Percentiles rank a stretch among this genome's conserved stretches.
Conservation (phyloP, 2,113 vertebrate species). For the Psophia crepitans region DNA sequence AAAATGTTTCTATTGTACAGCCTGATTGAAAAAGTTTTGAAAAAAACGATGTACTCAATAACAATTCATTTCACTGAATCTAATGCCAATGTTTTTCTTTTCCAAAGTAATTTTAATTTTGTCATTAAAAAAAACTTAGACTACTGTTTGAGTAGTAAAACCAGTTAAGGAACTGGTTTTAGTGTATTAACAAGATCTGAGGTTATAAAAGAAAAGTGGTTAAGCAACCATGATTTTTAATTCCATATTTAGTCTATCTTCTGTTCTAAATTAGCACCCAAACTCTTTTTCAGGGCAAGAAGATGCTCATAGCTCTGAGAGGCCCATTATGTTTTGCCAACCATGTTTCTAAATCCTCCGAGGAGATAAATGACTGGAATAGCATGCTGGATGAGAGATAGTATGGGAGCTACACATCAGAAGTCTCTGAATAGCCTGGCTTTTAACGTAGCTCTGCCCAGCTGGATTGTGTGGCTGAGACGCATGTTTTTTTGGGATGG, state of each 20-base stretch:
- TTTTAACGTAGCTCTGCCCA: neutral
- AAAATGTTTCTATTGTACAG: neutral
- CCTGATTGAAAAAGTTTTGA: neutral
- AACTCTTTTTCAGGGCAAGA: neutral
- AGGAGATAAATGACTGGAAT: neutral
- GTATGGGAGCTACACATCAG: neutral
- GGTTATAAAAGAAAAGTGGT: neutral
- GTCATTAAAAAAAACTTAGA: neutral
- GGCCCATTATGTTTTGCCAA: neutral
- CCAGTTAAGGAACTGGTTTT: neutral
- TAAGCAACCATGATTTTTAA: neutral
- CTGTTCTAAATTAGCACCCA: neutral
- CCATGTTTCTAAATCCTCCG: neutral
- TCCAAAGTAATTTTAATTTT: neutral
- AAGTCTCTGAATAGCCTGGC: neutral
- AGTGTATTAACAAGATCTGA: neutral
- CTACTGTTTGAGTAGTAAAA: neutral
- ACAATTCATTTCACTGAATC: neutral
- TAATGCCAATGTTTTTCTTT: neutral
- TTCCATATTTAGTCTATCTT: neutral
- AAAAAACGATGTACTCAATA: neutral
- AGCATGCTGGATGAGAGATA: neutral
- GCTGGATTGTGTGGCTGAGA: neutral
- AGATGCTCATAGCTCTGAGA: neutral
- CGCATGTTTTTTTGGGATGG: accelerated